Evolutionary conservation across 2,888 invertebrate genomes (phyloP).

Genomic region (Ryuthela nishihirai): DNA sequence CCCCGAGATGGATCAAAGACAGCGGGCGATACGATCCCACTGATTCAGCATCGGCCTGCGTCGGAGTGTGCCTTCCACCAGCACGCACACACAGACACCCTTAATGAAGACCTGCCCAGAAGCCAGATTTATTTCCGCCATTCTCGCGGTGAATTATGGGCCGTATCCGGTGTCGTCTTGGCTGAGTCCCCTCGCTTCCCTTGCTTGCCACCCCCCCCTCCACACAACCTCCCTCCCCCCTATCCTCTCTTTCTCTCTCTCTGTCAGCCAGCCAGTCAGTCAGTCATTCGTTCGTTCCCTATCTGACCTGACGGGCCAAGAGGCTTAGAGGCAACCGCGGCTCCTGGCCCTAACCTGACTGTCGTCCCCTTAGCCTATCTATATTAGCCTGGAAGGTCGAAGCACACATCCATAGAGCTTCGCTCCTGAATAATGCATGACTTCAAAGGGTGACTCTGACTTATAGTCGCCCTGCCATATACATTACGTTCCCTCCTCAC

Average conservation of each 20-base stretch:
- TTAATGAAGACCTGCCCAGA: constrained; percentile 36
- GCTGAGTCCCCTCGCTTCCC: too few species aligned
- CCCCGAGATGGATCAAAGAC: constrained; percentile 33
- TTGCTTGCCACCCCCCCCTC: constrained; percentile 1
- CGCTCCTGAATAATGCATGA: too few species aligned
- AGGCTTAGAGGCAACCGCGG: constrained; percentile 4
- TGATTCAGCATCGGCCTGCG: too few species aligned
- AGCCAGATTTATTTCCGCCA: constrained; percentile 38
- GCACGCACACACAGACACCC: constrained; percentile 22
- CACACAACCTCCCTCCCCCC: constrained; percentile 4
- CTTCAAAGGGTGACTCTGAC: too few species aligned
- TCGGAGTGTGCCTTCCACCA: too few species aligned
- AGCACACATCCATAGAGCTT: too few species aligned
- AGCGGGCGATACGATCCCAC: constrained; percentile 22
- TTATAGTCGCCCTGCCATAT: too few species aligned
- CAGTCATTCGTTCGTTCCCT: constrained; percentile 23
- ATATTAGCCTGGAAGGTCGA: too few species aligned
- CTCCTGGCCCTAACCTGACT: too few species aligned
- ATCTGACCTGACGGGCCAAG: constrained; percentile 2
- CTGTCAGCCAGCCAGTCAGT: too few species aligned
- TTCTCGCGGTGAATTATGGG: constrained; percentile 35
- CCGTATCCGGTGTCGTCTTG: constrained; percentile 35
- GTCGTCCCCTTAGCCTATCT: too few species aligned
- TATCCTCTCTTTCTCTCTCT: constrained; percentile 3
- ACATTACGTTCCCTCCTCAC: too few species aligned